phyloP scores from a whole-genome alignment of 2,113 vertebrate species.

The Tachuris rubrigastra region DNA sequence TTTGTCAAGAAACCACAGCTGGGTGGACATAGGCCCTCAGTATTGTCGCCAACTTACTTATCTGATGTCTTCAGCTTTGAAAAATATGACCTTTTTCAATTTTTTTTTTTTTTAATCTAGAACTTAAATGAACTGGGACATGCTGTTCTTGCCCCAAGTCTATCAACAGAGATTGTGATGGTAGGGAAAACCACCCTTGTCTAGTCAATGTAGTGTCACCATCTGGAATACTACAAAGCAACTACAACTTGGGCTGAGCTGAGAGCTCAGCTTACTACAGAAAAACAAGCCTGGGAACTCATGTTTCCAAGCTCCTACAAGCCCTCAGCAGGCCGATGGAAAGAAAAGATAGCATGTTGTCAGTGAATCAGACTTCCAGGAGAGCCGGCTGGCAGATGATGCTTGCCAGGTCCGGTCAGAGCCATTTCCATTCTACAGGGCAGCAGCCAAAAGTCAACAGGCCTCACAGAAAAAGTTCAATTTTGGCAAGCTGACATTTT shows the following conservation, averaged over 20 bases:
- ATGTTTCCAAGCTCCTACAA: not conserved
- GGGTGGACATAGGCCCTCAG: not conserved
- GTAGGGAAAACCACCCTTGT: not conserved
- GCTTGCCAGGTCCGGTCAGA: not conserved
- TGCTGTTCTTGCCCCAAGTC: not conserved
- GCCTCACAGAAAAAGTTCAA: not conserved
- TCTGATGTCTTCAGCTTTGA: not conserved
- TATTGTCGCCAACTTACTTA: not conserved
- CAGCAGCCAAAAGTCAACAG: not conserved
- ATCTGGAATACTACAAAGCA: not conserved
- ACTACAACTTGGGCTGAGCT: not conserved
- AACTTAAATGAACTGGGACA: not conserved
- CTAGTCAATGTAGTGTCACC: not conserved
- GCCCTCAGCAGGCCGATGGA: not conserved
- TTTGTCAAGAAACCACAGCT: not conserved
- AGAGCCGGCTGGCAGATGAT: not conserved
- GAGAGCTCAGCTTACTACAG: not conserved
- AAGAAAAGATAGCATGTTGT: not conserved
- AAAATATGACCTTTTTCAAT: fast-evolving
- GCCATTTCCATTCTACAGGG: not conserved
- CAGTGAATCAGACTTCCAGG: not conserved
- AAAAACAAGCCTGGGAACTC: not conserved
- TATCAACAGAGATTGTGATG: not conserved
- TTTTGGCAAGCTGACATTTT: not conserved
- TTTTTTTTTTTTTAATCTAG: not conserved